phyloP scores from a whole-genome alignment of 1,140 invertebrate genomes.

The Venustaconcha ellipsiformis region DNA sequence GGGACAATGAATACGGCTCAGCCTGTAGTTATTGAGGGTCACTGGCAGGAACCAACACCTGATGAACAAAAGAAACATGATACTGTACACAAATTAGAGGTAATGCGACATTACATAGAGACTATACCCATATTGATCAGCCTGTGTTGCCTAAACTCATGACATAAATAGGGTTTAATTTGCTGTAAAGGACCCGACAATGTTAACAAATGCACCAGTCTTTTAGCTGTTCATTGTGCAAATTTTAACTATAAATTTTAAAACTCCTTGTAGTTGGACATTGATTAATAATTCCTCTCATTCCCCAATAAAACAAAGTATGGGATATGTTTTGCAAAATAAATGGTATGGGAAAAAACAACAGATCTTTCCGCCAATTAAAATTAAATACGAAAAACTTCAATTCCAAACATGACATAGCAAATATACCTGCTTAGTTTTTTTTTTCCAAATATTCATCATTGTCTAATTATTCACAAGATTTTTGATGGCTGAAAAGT shows the following conservation, averaged over 20 bases:
- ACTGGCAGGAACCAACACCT: constrained; percentile 65
- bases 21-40: constrained; percentile 65
- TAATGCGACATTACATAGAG: constrained; percentile 22
- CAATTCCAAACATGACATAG: too few relatives aligned
- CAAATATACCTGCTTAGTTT: too few relatives aligned
- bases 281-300: neutral
- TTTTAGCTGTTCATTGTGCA: neutral
- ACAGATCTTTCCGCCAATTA: too few relatives aligned
- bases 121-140: neutral
- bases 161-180: neutral
- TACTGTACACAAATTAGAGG: constrained; percentile 65
- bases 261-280: neutral
- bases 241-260: neutral
- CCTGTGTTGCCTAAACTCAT: neutral
- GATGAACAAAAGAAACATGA: constrained; percentile 64
- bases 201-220: neutral
- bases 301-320: too few relatives aligned
- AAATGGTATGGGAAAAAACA: too few relatives aligned
- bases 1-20: constrained; percentile 56
- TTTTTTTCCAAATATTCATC: too few relatives aligned
- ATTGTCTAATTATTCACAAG: too few relatives aligned
- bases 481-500: too few relatives aligned
- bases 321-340: too few relatives aligned
- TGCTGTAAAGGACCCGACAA: neutral
- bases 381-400: too few relatives aligned